Evolutionary conservation across 2,113 vertebrate genomes (phyloP).

Genomic region (Gallinago media): DNA sequence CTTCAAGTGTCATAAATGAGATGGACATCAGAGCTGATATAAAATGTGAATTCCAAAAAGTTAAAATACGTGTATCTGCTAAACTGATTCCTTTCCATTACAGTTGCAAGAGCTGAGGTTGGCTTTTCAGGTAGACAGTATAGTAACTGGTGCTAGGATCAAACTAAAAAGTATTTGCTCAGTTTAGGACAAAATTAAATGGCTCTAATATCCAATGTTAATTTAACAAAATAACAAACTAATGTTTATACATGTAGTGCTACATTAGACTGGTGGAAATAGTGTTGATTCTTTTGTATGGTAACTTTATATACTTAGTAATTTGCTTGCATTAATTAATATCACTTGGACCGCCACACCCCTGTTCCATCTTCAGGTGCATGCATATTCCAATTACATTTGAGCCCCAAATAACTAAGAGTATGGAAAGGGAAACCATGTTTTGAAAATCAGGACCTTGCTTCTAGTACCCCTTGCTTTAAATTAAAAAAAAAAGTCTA

Average conservation of each 20-base stretch:
- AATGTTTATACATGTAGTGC: background rate
- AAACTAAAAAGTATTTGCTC: background rate
- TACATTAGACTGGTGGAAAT: background rate
- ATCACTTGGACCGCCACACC: background rate
- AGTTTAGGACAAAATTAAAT: background rate
- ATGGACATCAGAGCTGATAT: background rate
- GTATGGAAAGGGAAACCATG: background rate
- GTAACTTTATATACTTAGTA: background rate
- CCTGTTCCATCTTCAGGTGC: background rate
- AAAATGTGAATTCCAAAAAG: background rate
- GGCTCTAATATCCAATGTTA: background rate
- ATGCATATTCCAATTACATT: background rate
- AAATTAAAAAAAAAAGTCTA: conserved; percentile 3
- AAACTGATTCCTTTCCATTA: background rate
- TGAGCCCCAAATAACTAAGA: background rate
- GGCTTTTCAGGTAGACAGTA: background rate
- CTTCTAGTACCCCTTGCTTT: conserved; percentile 43
- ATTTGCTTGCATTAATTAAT: background rate
- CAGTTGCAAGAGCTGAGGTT: background rate
- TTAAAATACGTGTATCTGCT: background rate
- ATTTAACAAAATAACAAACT: background rate
- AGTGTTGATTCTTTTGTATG: background rate
- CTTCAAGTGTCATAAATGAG: background rate
- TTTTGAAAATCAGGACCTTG: conserved; percentile 35
- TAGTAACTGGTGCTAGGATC: background rate